Evolutionary conservation across 1,140 invertebrate genomes (phyloP).

Genomic region (Listronotus oregonensis): DNA sequence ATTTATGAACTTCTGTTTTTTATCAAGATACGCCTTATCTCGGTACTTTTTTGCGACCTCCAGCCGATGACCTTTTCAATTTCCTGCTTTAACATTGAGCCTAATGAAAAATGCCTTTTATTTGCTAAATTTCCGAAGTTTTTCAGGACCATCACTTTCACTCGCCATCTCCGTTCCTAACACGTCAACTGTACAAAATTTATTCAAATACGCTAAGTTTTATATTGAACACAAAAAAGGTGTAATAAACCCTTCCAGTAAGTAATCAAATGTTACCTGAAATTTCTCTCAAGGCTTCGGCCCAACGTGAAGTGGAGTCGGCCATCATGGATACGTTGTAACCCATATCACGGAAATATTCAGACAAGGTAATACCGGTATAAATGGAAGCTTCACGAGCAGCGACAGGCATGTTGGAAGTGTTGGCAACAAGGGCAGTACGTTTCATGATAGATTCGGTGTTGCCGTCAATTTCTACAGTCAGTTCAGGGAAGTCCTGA

Average conservation of each 20-base stretch:
- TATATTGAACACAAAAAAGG: no score
- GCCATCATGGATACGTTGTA: slow-evolving; percentile 99
- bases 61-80: no score
- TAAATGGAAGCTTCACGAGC: slow-evolving; percentile 99
- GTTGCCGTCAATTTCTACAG: slow-evolving; percentile 94
- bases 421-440: slow-evolving; percentile 98
- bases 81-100: no score
- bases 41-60: no score
- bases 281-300: slow-evolving; percentile 99
- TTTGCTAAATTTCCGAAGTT: no score
- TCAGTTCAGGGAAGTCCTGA: slow-evolving; percentile 97
- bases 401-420: slow-evolving; percentile 99
- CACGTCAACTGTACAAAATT: no score
- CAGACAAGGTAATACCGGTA: slow-evolving; percentile 96
- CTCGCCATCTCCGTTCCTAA: no score
- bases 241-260: not conserved
- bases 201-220: no score
- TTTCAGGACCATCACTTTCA: no score
- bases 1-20: no score
- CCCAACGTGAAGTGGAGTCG: slow-evolving; percentile 99
- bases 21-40: no score
- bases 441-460: slow-evolving; percentile 99
- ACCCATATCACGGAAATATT: slow-evolving; percentile 99
- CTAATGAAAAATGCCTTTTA: no score
- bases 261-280: slow-evolving; percentile 61